A percentile compares a stretch with the other conserved stretches of the same genome.
These are phyloP conservation scores for Lasioglossum oenotherae DNA, from an alignment of 2,888 invertebrate species.

Conservation along the genomic window DNA sequence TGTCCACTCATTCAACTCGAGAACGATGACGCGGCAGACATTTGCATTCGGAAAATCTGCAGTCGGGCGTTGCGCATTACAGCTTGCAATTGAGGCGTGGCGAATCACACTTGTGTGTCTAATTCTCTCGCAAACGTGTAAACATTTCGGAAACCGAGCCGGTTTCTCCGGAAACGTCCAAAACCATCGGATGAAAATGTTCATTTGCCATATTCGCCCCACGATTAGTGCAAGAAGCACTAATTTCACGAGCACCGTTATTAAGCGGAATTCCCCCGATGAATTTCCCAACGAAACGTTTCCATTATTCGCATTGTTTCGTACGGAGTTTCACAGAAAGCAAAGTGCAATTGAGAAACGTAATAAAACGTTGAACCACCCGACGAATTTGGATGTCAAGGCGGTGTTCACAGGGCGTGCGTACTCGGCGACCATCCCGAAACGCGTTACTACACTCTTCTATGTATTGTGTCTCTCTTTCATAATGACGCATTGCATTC, in stretches of 20 bases:
- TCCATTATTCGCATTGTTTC: neutral
- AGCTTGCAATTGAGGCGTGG: neutral
- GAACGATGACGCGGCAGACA: neutral
- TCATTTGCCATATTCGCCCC: neutral
- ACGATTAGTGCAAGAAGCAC: neutral
- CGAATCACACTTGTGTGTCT: neutral
- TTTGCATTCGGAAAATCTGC: neutral
- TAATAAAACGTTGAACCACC: constrained; percentile 11
- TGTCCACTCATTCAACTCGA: neutral
- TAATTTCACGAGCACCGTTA: neutral
- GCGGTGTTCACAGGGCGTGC: constrained; percentile 55
- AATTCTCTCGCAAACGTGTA: neutral
- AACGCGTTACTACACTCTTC: constrained; percentile 39
- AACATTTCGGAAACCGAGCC: neutral
- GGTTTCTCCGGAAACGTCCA: neutral
- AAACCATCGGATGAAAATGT: neutral
- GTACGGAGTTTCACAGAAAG: neutral
- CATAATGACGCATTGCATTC: constrained; percentile 69
- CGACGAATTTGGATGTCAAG: constrained; percentile 73
- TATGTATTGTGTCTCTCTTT: constrained; percentile 52
- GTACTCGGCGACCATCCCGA: constrained; percentile 30
- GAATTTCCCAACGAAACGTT: neutral
- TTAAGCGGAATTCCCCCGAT: neutral
- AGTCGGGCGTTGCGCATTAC: neutral
- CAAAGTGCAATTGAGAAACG: constrained; percentile 25